Conservation (phyloP, 23 tunicate species). For the Phallusia fumigata region DNA sequence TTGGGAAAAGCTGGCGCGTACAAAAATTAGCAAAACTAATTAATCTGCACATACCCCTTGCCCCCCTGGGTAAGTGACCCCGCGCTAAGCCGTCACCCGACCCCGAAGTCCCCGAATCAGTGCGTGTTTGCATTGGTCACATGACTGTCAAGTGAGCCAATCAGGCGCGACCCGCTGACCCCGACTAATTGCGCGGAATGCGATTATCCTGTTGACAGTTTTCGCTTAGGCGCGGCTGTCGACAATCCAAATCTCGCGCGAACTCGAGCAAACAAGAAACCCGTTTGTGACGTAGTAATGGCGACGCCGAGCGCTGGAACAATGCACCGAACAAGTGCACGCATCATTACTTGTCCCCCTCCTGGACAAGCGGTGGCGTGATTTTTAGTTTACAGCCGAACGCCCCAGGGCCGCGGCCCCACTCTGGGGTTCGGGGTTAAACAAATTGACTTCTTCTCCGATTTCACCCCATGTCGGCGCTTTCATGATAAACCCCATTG, state of each 20-base stretch:
- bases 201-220: conserved; percentile 23
- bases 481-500: neutral
- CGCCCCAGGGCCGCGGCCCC: conserved; percentile 8
- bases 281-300: conserved; percentile 4
- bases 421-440: conserved; percentile 3
- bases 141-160: conserved; percentile 13
- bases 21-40: conserved; percentile 7
- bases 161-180: conserved; percentile 11
- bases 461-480: conserved; percentile 8
- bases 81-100: conserved; percentile 14
- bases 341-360: conserved; percentile 6
- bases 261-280: neutral
- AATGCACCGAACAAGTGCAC: conserved; percentile 2
- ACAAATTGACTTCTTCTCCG: conserved; percentile 32
- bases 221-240: neutral
- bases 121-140: conserved; percentile 31
- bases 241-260: conserved; percentile 14
- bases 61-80: neutral
- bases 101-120: conserved; percentile 8
- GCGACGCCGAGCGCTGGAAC: conserved; percentile 14
- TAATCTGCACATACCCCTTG: neutral
- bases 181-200: conserved; percentile 10
- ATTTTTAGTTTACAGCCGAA: conserved; percentile 10
- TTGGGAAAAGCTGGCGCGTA: conserved; percentile 6
- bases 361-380: neutral